Base-by-base conservation (phyloP, 2,797 vertebrate genomes). In the Urosaurus nigricauda region DNA sequence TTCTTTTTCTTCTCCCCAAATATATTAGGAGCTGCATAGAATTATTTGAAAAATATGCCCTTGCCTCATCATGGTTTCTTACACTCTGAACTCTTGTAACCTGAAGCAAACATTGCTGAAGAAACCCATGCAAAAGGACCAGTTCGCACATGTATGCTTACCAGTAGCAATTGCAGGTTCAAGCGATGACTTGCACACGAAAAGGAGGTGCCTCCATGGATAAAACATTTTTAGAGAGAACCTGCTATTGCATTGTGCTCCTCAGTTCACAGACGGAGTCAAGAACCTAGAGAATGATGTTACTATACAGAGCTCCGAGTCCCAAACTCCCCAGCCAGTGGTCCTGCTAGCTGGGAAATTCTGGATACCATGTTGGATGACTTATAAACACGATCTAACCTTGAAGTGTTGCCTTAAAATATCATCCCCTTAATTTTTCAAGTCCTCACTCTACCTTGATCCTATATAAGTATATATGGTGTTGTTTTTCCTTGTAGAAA, bases 401-500 rank as follows among this genome's bases (percentile, higher is more conserved):
- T 77, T 60, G 74, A 80, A 35, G 26, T 32, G 35, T 0, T 51
- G 90, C 73, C 32, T 88, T 79, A n/a, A 75, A 7, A 90, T 84
- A 63, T 73, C 17, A 81, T 2, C 5, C 71, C 83, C 29, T 84
- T 0, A 24, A 75, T 87, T 86, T 84, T 81, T 85, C 1, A 47
- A 63, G 47, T 4, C 24, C 68, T 35, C 83, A 71, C 47, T 4
- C 5, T 65, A 9, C 6, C 24, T 5, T 21, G 24, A 65, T 5
- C 63, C 21, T 51, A 35, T 63, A 37, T 58, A 51, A n/a, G n/a
- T n/a, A n/a, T n/a, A n/a, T n/a, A n/a, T 78, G 68, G 80, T 79
- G 14, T 51, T 71, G 17, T 47, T 80, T 56, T 40, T 71, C 51
- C 29, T 47, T 80, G 32, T 40, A 87, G 47, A 35, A 71, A 80